Base-by-base conservation (phyloP, 2,113 vertebrate species). In the Nymphicus hollandicus region DNA sequence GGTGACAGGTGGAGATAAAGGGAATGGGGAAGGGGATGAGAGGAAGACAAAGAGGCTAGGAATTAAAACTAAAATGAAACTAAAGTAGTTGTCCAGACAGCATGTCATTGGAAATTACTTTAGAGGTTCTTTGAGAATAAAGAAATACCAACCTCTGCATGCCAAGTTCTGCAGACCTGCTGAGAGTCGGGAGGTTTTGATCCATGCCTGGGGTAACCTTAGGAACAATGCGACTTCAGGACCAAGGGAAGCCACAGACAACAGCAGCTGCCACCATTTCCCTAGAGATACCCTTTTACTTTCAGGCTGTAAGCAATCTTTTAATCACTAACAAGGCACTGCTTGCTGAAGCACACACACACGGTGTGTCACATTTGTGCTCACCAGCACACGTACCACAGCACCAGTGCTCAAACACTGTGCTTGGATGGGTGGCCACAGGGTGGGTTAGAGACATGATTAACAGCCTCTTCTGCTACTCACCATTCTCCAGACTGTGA, bases 141-240 rank as follows among this genome's bases (percentile, higher is more conserved):
- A 71, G 33, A 63, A 46, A 80, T n/a, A 43, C 27, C 47, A 71
- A n/a, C 28, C 0, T 2, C 27, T 69, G 49, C 35, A 23, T 73
- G 25, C 3, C 31, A 47, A n/a, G 8, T 46, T 63, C 53, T 58
- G 46, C 25, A 74, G 35, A 43, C 27, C 2, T 50, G 22, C 27
- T 7, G 28, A 17, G 29, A 85, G 18, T 17, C 2, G 0, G 8
- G 10, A 72, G 6, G 13, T 55, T 82, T 91, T 0, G 0, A 19
- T 55, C 24, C 23, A 39, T 47, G 33, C 20, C 33, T 60, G 7
- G 7, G 9, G 10, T 50, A 84, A 70, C 47, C 43, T 53, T 68
- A 66, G 24, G 39, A 86, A 61, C 24, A 65, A 19, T 0, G 5
- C 2, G 0, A 10, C 28, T 23, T 78, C 46, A 16, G 44, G 41